Evolutionary conservation across 2,113 vertebrate species (phyloP).

Genomic region (Cyphomyrus plagiostoma): DNA sequence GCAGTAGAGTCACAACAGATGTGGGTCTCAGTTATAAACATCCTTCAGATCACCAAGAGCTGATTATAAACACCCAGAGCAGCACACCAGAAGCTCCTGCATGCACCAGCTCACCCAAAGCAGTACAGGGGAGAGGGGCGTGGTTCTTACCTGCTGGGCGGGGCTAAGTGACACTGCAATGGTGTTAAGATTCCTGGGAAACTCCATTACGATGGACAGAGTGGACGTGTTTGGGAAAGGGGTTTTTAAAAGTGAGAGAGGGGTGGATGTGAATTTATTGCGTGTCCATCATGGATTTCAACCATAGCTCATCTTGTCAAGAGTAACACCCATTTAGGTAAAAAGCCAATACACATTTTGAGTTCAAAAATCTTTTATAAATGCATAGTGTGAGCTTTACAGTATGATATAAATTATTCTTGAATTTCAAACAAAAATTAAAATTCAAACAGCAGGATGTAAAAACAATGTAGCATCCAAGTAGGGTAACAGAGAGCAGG

Average conservation of each 20-base stretch:
- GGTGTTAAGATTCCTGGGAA: conserved; percentile 18
- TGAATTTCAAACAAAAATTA: neutral
- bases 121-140: neutral
- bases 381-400: neutral
- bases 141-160: conserved; percentile 18
- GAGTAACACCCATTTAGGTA: neutral
- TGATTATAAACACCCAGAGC: neutral
- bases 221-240: neutral
- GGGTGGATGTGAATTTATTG: neutral
- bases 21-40: neutral
- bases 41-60: neutral
- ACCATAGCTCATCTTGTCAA: neutral
- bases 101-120: conserved; percentile 7
- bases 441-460: neutral
- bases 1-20: neutral
- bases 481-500: neutral
- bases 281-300: neutral
- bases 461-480: neutral
- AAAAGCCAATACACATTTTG: neutral
- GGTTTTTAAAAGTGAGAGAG: neutral
- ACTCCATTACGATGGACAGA: conserved; percentile 9
- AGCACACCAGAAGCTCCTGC: neutral
- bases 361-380: neutral
- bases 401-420: neutral
- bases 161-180: conserved; percentile 10